A percentile compares a stretch with the other conserved stretches of the same genome.
These are phyloP conservation scores for Brachionus sp. DNA, from an alignment of 1,140 invertebrate species.

Conservation along the genomic window DNA sequence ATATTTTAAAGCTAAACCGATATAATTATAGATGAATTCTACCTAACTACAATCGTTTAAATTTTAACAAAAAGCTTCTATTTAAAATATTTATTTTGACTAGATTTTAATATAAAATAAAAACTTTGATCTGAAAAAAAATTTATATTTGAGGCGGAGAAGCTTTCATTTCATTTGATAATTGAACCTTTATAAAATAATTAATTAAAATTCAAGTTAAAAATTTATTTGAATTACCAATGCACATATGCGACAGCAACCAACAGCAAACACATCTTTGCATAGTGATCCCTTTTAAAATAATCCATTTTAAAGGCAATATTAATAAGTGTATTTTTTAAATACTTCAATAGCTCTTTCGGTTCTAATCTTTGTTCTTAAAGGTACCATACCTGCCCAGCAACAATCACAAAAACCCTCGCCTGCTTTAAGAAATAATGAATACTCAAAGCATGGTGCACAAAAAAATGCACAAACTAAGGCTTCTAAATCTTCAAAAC, in stretches of 20 bases:
- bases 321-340: neutral
- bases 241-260: neutral
- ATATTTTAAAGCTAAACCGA: too few relatives aligned
- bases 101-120: neutral
- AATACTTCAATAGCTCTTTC: conserved; percentile 26
- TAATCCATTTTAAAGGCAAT: neutral
- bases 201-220: neutral
- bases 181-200: neutral
- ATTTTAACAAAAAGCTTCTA: too few relatives aligned
- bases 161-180: conserved; percentile 24
- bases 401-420: conserved; percentile 23
- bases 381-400: neutral
- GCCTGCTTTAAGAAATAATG: neutral
- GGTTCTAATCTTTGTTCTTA: conserved; percentile 37
- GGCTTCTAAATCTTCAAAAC: neutral
- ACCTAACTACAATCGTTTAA: too few relatives aligned
- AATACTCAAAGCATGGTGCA: neutral
- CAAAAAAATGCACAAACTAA: conserved; percentile 33
- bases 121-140: neutral
- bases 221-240: neutral
- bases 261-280: neutral
- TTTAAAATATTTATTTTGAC: too few relatives aligned
- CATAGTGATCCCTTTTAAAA: neutral
- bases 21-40: too few relatives aligned
- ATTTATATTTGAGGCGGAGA: neutral